phyloP scores from a whole-genome alignment of 2,888 invertebrate genomes.

The Bembecia ichneumoniformis region DNA sequence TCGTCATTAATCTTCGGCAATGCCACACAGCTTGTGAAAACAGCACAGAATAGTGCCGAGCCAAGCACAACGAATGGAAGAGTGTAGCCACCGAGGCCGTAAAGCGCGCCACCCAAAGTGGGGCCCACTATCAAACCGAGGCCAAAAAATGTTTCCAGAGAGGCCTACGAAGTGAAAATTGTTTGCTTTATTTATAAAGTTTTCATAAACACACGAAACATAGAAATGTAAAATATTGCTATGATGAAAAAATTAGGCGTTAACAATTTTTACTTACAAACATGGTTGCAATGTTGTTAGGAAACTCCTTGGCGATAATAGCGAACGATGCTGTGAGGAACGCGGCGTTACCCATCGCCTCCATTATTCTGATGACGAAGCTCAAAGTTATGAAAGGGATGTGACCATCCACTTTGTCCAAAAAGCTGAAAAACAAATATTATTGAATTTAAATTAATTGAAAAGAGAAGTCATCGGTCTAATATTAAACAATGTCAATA shows the following conservation, averaged over 20 bases:
- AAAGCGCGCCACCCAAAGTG: conserved; percentile 89
- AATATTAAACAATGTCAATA: too few species aligned
- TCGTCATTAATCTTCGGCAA: conserved; percentile 76
- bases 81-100: conserved; percentile 82
- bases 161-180: conserved; percentile 68
- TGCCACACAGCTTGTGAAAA: conserved; percentile 80
- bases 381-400: conserved; percentile 82
- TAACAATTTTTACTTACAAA: conserved; percentile 75
- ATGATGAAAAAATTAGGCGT: background rate
- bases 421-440: conserved; percentile 57
- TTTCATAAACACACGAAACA: background rate
- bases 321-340: conserved; percentile 90
- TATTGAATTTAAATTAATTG: background rate
- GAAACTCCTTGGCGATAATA: conserved; percentile 90
- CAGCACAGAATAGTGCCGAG: conserved; percentile 79
- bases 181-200: too few species aligned
- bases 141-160: conserved; percentile 90
- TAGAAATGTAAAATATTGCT: background rate
- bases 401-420: conserved; percentile 80
- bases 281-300: conserved; percentile 86
- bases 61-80: conserved; percentile 88
- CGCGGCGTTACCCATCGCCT: conserved; percentile 89
- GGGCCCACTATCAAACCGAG: conserved; percentile 91
- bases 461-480: too few species aligned
- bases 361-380: conserved; percentile 83